Evolutionary conservation across 35 echinoderm and acorn worm species (phyloP).

Genomic region (Hemicentrotus pulcherrimus): DNA sequence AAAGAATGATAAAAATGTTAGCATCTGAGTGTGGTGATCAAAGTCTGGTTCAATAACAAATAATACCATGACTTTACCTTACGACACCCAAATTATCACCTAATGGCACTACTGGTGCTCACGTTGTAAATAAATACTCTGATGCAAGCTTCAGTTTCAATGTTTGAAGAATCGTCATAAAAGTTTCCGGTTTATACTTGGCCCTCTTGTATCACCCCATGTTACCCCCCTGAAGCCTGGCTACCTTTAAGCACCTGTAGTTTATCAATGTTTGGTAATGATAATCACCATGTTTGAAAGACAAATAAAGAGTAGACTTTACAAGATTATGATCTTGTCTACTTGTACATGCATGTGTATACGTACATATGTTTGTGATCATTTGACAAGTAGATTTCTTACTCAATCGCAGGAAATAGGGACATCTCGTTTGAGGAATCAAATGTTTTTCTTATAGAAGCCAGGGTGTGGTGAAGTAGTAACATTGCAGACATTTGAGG

Average conservation of each 20-base stretch:
- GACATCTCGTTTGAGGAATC: not conserved
- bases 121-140: not conserved
- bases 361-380: not conserved
- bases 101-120: no score
- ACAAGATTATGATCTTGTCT: not conserved
- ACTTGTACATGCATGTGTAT: not conserved
- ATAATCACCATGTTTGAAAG: not conserved
- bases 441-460: not conserved
- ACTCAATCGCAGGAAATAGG: not conserved
- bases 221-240: not conserved
- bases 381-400: not conserved
- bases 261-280: not conserved
- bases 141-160: not conserved
- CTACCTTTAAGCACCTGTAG: not conserved
- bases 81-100: no score
- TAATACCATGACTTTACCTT: no score
- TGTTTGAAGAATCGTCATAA: not conserved
- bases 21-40: no score
- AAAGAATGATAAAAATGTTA: no score
- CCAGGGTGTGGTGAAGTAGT: not conserved
- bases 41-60: no score
- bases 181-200: not conserved
- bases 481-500: not conserved
- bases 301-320: not conserved
- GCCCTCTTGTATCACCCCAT: not conserved